Conservation (phyloP, 2,113 vertebrate genomes). For the Vulpes lagopus region DNA sequence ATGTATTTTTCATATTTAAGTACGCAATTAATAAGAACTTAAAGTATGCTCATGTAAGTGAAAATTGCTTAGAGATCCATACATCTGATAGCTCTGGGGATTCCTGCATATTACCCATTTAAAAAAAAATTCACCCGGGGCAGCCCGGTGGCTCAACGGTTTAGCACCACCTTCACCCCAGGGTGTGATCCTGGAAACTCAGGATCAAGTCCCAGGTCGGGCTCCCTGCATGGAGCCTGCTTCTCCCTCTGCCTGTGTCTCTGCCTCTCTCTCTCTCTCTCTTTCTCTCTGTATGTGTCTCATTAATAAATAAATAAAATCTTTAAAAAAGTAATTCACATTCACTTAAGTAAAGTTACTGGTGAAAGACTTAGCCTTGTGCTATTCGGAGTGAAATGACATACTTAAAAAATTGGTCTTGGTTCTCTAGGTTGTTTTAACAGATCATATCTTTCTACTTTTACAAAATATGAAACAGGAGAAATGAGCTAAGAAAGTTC, state of each 20-base stretch:
- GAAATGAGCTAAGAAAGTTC: conserved; percentile 36
- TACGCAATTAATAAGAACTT: neutral
- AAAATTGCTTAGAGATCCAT: neutral
- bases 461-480: conserved; percentile 12
- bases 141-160: no score
- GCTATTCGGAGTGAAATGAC: neutral
- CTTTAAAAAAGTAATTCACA: conserved; percentile 13
- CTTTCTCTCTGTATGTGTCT: no score
- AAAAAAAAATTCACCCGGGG: neutral
- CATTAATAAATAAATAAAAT: no score
- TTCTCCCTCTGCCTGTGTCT: no score
- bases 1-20: neutral
- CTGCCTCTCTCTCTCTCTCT: no score
- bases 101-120: neutral
- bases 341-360: neutral
- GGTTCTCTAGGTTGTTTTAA: conserved; percentile 42
- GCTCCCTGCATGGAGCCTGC: no score
- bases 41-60: neutral
- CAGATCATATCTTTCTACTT: conserved; percentile 12
- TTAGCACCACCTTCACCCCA: no score
- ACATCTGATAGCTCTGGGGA: neutral
- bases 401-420: neutral
- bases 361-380: neutral
- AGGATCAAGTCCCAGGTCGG: no score
- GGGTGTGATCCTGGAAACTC: no score